Conservation (phyloP, 2,797 vertebrate genomes). For the Lindbergichthys nudifrons region DNA sequence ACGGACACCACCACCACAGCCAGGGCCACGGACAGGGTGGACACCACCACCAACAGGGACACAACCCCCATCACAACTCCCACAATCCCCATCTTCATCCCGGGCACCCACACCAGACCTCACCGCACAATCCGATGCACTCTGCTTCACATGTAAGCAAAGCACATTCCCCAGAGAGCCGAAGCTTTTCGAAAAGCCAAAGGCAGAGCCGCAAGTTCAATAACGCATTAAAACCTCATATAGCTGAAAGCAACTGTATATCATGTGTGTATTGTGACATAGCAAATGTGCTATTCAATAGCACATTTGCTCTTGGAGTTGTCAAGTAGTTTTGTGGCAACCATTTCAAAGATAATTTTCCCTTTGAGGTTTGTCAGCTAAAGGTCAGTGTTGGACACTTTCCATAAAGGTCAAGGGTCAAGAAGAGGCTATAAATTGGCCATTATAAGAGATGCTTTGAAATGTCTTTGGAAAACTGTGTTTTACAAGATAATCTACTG, state of each 20-base stretch:
- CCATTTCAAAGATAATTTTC: slow-evolving; percentile 46
- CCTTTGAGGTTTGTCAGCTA: slow-evolving; percentile 62
- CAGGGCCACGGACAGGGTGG: slow-evolving; percentile 91
- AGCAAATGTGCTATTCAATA: too few relatives aligned
- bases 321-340: slow-evolving; percentile 70
- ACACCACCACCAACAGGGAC: slow-evolving; percentile 88
- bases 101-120: slow-evolving; percentile 93
- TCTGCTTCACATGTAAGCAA: slow-evolving; percentile 92
- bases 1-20: slow-evolving; percentile 86
- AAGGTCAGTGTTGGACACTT: slow-evolving; percentile 60
- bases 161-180: slow-evolving; percentile 14
- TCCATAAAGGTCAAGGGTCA: slow-evolving; percentile 52
- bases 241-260: slow-evolving; percentile 23
- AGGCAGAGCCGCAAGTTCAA: slow-evolving; percentile 57
- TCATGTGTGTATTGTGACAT: slow-evolving; percentile 26
- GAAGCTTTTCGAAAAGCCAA: slow-evolving; percentile 46
- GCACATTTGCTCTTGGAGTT: slow-evolving; percentile 48
- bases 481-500: slow-evolving; percentile 28
- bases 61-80: slow-evolving; percentile 95
- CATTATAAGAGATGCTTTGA: slow-evolving; percentile 58
- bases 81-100: slow-evolving; percentile 94
- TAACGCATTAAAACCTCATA: slow-evolving; percentile 61
- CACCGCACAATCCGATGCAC: slow-evolving; percentile 94
- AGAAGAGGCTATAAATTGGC: slow-evolving; percentile 49
- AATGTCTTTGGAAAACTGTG: slow-evolving; percentile 59